Base-by-base conservation (phyloP, 2,113 vertebrate genomes). In the Ciconia boyciana region DNA sequence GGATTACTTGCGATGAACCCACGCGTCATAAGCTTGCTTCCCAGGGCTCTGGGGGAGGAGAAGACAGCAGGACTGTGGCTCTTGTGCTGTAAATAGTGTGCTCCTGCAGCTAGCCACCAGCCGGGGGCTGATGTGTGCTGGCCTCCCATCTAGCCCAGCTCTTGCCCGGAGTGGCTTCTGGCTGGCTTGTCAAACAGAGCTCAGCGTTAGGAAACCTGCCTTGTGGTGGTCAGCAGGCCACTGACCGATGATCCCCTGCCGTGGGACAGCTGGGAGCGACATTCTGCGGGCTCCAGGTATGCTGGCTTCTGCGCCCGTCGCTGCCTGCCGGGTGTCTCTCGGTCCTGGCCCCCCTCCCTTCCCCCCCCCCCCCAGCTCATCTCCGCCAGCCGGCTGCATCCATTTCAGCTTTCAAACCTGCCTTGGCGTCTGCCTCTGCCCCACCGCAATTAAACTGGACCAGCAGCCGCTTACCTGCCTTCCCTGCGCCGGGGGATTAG, bases 391-490 rank as follows among this genome's bases (percentile, higher is more conserved):
- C 3, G 1, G 28, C 18, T 65, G 72, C 88, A 55, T 92, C 83
- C 68, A 75, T 95, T 97, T 92, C 94, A 89, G 91, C 94, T 85
- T 85, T 96, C 68, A 84, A 81, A 97, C 83, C 48, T 22, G 82
- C 84, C 93, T 97, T 93, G 97, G 94, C 29, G 11, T 91, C 96
- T 96, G 95, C 95, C 95, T 93, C 32, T 3, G 65, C 91, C 90
- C 54, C 70, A 24, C 54, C 4, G 19, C 92, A 62, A 43, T 61
- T 68, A 48, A 74, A 44, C 22, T 49, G 69, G 69, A 79, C 79
- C 28, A 34, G 91, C 90, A 91, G 85, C 66, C 4, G 3, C 83
- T 84, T 69, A 64, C 84, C 94, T 94, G 93, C 86, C 28, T 20
- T 72, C 80, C 54, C 48, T 48, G 91, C 0, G 3, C 77, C 0